Evolutionary conservation across 2,113 vertebrate genomes (phyloP), one percentile per base, ranked within the genome.

Genomic region (Datnioides undecimradiatus): DNA sequence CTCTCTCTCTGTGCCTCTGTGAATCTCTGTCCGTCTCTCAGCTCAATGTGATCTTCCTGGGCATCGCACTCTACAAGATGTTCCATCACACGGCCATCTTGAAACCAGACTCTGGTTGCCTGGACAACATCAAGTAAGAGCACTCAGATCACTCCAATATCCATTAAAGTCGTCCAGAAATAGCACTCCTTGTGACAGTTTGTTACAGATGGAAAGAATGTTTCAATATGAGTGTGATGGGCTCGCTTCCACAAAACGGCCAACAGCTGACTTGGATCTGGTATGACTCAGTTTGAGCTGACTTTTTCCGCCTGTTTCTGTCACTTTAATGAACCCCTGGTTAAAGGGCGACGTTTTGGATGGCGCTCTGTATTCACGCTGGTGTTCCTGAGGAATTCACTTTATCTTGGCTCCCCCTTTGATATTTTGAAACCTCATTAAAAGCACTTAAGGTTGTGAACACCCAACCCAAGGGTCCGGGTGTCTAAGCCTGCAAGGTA

Each of bases 91-190:
- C 98, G 33, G 97, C 98, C 90, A 98, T 99, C 90, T 94, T 99
- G 93, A 99, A 99, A 92, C 98, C 98, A 0, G 98, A 99, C 94
- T 97, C 97, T 5, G 97, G 97, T 93, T 99, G 98, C 94, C 96
- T 99, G 91, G 98, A 99, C 94, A 99, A 99, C 92, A 99, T 99
- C 94, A 99, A 99, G 98, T 99, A 98, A 98, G 97, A 82, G 76
- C 86, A 69, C 79, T 82, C 71, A 29, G 40, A 87, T 86, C 65
- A 36, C 43, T 43, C 58, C 65, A 36, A 71, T 57, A 41, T 81
- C 82, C 72, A 80, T 89, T 90, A 59, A 58, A 82, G 74, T 33
- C 40, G 4, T 81, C 73, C 63, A 78, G 83, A 88, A 90, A 90
- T 82, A 88, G 87, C 69, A 1, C 40, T 38, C 23, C 16, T 68